Evolutionary conservation across 2,888 invertebrate genomes (phyloP), one percentile per base, ranked within the genome.

Genomic region (Clivina fossor): DNA sequence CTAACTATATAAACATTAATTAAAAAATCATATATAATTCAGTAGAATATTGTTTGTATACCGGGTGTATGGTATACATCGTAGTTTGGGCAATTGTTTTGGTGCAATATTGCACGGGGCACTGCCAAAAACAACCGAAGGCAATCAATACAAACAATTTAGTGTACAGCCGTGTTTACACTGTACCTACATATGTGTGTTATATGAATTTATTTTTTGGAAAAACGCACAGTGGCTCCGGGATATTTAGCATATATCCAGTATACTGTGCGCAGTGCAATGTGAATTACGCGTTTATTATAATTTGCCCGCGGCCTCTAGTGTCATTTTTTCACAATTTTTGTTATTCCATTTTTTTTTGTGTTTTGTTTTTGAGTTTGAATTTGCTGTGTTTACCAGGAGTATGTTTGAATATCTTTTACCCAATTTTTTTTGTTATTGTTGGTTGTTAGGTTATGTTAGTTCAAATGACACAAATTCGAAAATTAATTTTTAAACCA

Each of bases 141-240:
- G 55, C 55, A 47, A 55, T 55, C 55, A 55, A 55, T 55, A 55
- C 55, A 55, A 55, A 55, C 55, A 55, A 28, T 55, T 55, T 55
- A 55, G 32, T 38, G 47, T 35, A 53, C 53, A 53, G 22, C 11
- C 16, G 20, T 47, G 47, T 47, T 47, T 47, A 13, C n/a, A n/a
- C n/a, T n/a, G n/a, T n/a, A n/a, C 47, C 20, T 3, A 15, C 11
- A 33, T 19, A 32, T 22, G 24, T 51, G 20, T 41, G 43, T 40
- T 16, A 30, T 19, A 38, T 13, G 50, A 50, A n/a, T n/a, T n/a
- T n/a, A n/a, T n/a, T 41, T 51, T 51, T 51, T 51, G 30, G 32
- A 33, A 48, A 47, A 41, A 30, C 38, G 19, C 1, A 7, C 9
- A 11, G 18, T 16, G 5, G 20, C 51, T 13, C 13, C 4, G 19